Evolutionary conservation across 2,888 invertebrate species (phyloP).

Genomic region (Masnerella sp.): DNA sequence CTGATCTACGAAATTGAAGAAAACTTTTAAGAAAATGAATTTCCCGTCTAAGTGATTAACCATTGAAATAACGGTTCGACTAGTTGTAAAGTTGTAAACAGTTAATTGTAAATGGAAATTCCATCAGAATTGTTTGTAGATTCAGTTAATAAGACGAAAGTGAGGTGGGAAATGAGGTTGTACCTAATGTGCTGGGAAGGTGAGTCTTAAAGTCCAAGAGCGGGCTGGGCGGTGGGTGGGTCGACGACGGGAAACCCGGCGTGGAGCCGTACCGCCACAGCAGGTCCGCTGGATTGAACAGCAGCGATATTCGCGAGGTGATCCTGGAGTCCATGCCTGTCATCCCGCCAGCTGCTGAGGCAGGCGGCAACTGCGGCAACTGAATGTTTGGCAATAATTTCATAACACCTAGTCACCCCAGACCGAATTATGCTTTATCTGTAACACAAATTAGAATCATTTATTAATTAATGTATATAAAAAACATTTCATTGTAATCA

Average conservation of each 20-base stretch:
- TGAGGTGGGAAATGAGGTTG: too few species aligned
- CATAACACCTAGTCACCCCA: conserved; percentile 76
- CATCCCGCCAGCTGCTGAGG: conserved; percentile 77
- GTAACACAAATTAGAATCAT: too few species aligned
- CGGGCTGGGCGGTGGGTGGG: conserved; percentile 83
- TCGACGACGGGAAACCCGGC: conserved; percentile 84
- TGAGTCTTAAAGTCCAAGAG: conserved; percentile 92
- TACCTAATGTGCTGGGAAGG: conserved; percentile 86
- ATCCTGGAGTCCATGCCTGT: conserved; percentile 86
- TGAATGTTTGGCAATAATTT: conserved; percentile 79
- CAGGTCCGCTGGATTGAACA: conserved; percentile 89
- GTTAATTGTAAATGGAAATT: too few species aligned
- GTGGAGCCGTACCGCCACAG: conserved; percentile 91
- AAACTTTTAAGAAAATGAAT: too few species aligned
- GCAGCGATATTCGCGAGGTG: conserved; percentile 86
- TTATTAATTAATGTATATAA: too few species aligned
- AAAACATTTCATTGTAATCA: too few species aligned
- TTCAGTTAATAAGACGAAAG: too few species aligned
- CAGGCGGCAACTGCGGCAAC: conserved; percentile 76
- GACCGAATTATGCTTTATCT: conserved; percentile 60
- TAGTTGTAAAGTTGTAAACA: too few species aligned
- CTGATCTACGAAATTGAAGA: too few species aligned
- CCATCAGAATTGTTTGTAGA: too few species aligned
- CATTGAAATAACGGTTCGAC: too few species aligned
- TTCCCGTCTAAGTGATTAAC: too few species aligned